A percentile compares a stretch with the other conserved stretches of the same genome.
Evolutionary conservation across 2,113 vertebrate genomes (phyloP).

Genomic region (Physeter macrocephalus): DNA sequence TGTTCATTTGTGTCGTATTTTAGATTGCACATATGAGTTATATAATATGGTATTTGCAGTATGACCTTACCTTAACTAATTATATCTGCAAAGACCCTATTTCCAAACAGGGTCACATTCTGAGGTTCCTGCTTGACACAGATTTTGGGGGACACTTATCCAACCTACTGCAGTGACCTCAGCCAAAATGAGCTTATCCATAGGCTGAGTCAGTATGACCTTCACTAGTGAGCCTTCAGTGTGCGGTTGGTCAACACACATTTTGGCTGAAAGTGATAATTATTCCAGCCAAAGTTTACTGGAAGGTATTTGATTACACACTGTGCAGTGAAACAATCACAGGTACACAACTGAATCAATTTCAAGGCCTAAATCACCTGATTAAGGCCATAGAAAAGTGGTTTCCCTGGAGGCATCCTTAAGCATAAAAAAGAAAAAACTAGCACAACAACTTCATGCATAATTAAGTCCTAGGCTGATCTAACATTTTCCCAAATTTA

Average conservation of each 20-base stretch:
- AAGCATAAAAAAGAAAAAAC: background rate
- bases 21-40: background rate
- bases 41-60: background rate
- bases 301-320: background rate
- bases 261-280: background rate
- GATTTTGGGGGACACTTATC: background rate
- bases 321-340: background rate
- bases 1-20: too few relatives aligned
- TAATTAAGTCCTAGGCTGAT: background rate
- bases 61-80: background rate
- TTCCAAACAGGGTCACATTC: background rate
- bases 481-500: background rate
- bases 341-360: background rate
- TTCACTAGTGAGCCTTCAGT: background rate
- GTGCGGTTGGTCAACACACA: fast-evolving
- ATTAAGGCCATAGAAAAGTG: background rate
- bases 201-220: background rate
- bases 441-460: background rate
- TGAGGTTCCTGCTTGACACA: background rate
- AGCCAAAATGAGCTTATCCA: background rate
- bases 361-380: background rate
- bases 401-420: background rate
- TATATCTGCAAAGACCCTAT: background rate
- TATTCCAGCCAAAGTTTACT: background rate
- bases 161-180: background rate